phyloP scores from a whole-genome alignment of 2,113 vertebrate species.

The Myrmophylax atrothorax region DNA sequence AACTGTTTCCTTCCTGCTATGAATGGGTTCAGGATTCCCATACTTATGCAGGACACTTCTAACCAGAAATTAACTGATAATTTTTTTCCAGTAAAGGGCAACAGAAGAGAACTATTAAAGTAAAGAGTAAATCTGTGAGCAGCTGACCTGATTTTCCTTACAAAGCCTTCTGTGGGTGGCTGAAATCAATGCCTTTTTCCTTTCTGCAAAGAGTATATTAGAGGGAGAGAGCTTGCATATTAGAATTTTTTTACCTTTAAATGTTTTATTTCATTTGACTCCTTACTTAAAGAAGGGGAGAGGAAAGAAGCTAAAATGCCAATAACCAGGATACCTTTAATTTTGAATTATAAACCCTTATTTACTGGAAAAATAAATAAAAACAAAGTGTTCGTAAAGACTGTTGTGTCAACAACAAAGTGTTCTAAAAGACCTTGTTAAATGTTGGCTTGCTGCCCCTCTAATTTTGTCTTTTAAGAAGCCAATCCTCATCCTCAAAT shows the following conservation, averaged over 20 bases:
- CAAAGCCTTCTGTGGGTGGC: not conserved
- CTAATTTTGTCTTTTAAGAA: not conserved
- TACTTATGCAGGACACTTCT: not conserved
- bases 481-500: not conserved
- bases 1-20: not conserved
- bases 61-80: not conserved
- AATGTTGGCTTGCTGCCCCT: not conserved
- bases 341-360: not conserved
- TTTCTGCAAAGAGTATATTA: not conserved
- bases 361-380: not conserved
- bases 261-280: not conserved
- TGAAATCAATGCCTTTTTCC: not conserved
- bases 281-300: not conserved
- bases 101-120: not conserved
- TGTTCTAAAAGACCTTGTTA: not conserved
- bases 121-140: not conserved
- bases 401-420: not conserved
- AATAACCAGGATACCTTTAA: not conserved
- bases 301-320: not conserved
- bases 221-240: not conserved
- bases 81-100: not conserved
- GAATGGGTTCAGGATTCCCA: not conserved
- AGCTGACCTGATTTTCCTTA: not conserved
- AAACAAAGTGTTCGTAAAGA: not conserved
- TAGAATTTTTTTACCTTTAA: not conserved